Base-by-base conservation (phyloP, 2,113 vertebrate genomes). In the Aegithalos caudatus region DNA sequence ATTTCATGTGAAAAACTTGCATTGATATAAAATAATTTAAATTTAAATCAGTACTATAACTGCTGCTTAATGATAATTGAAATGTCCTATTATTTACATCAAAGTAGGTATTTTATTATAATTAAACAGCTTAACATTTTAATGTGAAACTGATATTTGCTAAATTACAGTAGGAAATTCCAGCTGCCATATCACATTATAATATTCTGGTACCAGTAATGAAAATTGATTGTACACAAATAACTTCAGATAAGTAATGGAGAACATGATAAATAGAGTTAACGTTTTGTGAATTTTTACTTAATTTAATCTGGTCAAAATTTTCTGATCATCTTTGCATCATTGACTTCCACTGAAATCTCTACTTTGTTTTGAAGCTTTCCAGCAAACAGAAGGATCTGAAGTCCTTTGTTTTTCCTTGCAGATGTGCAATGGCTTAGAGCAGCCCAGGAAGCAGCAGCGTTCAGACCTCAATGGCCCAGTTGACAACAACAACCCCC, bases 401-500 rank as follows among this genome's bases (percentile, higher is more conserved):
- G n/a, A 53, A 64, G 16, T 28, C 66, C 85, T 73, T 94, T 38
- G 95, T 60, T 58, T 88, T 71, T 71, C 14, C 53, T 88, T 91
- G 47, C 92, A 99, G 99, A 98, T 98, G 81, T 99, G 98, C 97
- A 99, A 99, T 54, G 98, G 98, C 73, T 97, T 98, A 60, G 99
- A 99, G 72, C 99, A 99, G 92, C 98, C 99, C 1, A 98, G 99
- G 95, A 99, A 99, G 95, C 99, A 99, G 94, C 99, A 99, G 97
- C 99, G 99, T 38, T 99, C 99, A 7, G 99, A 99, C 95, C 99
- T 99, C 96, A 99, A 99, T 35, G 98, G 99, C 60, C 99, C 99
- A 2, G 88, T 97, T 62, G 99, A 99, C 97, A 99, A 99, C 95
- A 99, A 99, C 95, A 99, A 99, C 31, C 96, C 98, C 66, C 97